Conservation (phyloP, 2,888 invertebrate species). For the Apodemia hepburni region DNA sequence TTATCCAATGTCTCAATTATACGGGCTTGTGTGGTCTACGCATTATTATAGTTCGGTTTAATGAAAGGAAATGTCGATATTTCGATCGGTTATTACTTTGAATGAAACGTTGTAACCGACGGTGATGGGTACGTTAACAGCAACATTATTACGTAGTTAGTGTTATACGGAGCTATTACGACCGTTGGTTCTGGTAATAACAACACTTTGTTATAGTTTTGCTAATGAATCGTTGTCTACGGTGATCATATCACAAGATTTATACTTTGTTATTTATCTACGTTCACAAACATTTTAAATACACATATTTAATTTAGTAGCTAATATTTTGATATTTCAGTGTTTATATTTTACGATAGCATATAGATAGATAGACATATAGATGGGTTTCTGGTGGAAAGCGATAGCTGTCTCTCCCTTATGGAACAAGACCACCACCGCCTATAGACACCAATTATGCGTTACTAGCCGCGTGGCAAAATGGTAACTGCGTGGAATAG, state of each 20-base stretch:
- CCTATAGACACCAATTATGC: too few species aligned
- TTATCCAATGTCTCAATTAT: slow-evolving; percentile 70
- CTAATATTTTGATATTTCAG: too few species aligned
- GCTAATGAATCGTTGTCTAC: slow-evolving; percentile 10
- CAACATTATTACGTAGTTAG: slow-evolving; percentile 13
- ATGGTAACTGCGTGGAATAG: too few species aligned
- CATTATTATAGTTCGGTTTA: slow-evolving; percentile 54
- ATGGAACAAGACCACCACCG: too few species aligned
- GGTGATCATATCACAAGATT: background rate
- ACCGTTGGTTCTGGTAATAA: slow-evolving; percentile 3
- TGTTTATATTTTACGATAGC: too few species aligned
- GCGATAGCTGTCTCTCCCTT: too few species aligned
- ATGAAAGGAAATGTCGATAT: slow-evolving; percentile 65
- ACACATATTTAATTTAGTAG: too few species aligned
- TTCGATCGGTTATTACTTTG: slow-evolving; percentile 65
- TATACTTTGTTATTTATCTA: background rate
- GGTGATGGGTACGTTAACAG: slow-evolving; percentile 68
- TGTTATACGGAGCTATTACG: slow-evolving; percentile 10
- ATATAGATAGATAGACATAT: too few species aligned
- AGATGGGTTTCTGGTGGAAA: too few species aligned
- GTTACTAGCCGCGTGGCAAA: too few species aligned
- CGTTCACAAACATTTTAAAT: too few species aligned
- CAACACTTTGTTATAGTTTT: slow-evolving; percentile 10
- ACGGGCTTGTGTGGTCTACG: slow-evolving; percentile 62
- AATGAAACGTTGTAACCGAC: slow-evolving; percentile 59